Base-by-base conservation (phyloP, 2,113 vertebrate genomes). In the Turnix velox region DNA sequence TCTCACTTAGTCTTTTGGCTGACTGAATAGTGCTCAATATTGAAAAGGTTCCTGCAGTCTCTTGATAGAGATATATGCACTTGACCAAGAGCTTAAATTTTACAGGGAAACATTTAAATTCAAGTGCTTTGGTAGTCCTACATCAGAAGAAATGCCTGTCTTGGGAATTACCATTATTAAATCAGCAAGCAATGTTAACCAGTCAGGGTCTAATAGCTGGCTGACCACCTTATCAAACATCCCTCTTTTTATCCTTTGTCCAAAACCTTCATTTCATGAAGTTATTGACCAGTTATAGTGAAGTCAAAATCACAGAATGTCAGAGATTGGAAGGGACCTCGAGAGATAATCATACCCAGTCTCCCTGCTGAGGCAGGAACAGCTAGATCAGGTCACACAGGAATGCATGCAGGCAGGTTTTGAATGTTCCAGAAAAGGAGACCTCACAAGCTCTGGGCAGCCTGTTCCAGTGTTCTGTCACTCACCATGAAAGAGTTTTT, bases 31-130 rank as follows among this genome's bases (percentile, higher is more conserved):
- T 86, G 71, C 55, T 94, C 76, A 83, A 80, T 90, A 93, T 92
- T 93, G 77, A 93, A 93, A 92, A 61, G 61, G 27, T 96, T 43
- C 76, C 48, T 71, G 63, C 88, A 80, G 79, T 69, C 59, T 76
- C 85, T 90, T 87, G 93, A 94, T 94, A 77, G 58, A 95, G 90
- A 91, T 94, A 93, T 95, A 94, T 94, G 93, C 89, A 88, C 93
- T 96, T 96, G 94, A 93, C 92, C 94, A 90, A 85, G 92, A 93
- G 63, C 83, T 96, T 96, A 94, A 96, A 95, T 96, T 96, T 96
- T 93, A 94, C 93, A 94, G 82, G 72, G 88, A 88, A 95, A 91
- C 92, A 94, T 96, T 96, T 95, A 95, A 95, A 95, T 96, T 95
- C 88, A 94, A 96, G 90, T 95, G 92, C 76, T 92, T 93, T 94